A percentile compares a stretch with the other conserved stretches of the same genome.
Evolutionary conservation across 2,113 vertebrate genomes (phyloP).

Genomic region (Grus americana): DNA sequence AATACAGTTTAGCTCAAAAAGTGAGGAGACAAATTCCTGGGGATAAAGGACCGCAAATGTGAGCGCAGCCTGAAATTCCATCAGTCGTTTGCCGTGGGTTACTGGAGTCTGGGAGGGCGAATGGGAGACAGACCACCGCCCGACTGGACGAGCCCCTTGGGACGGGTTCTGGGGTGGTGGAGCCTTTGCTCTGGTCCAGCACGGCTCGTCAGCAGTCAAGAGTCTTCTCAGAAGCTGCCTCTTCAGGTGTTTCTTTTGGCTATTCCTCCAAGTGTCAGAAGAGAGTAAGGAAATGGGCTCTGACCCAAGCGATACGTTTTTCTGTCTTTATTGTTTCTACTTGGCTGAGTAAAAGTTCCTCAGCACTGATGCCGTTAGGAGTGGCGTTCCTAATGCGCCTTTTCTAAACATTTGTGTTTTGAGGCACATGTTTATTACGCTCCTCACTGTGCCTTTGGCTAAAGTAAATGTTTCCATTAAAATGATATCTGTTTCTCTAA

Average conservation of each 20-base stretch:
- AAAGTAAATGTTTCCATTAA: neutral
- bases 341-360: neutral
- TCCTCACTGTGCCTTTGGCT: neutral
- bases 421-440: neutral
- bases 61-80: neutral
- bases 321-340: neutral
- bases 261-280: neutral
- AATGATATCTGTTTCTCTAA: neutral
- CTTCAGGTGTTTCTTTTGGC: neutral
- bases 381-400: neutral
- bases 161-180: too few species aligned
- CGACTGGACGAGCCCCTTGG: rapidly evolving
- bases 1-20: neutral
- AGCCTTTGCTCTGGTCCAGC: neutral
- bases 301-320: rapidly evolving
- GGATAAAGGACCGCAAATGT: neutral
- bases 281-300: neutral
- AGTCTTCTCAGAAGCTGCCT: neutral
- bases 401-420: neutral
- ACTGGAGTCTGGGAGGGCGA: neutral
- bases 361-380: rapidly evolving
- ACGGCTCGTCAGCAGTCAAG: neutral
- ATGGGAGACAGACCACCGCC: neutral
- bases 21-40: neutral
- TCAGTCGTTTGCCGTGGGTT: neutral